A percentile compares a stretch with the other conserved stretches of the same genome.
These are phyloP conservation scores for Vidua macroura DNA, from an alignment of 2,113 vertebrate species.

Conservation along the genomic window DNA sequence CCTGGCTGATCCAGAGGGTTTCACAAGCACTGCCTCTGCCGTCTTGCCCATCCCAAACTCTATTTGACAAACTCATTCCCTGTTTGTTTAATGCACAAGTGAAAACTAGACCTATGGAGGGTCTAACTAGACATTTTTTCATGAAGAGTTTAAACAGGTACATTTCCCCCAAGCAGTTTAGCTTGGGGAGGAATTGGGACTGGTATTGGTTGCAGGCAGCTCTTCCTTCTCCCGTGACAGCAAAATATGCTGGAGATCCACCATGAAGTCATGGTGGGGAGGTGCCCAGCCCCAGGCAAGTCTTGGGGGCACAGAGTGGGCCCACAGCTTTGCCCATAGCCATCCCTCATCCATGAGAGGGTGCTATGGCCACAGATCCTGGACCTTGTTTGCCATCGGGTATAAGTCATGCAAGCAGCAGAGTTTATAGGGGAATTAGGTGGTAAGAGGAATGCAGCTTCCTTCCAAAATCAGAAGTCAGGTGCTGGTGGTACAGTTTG, in stretches of 20 bases:
- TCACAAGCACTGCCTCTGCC: neutral
- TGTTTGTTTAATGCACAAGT: neutral
- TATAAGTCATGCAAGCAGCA: neutral
- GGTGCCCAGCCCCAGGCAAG: neutral
- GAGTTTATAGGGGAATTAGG: neutral
- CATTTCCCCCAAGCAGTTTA: neutral
- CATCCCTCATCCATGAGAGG: neutral
- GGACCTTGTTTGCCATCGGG: neutral
- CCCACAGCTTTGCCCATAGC: neutral
- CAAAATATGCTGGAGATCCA: neutral
- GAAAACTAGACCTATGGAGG: neutral
- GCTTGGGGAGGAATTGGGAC: neutral
- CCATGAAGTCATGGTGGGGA: accelerated
- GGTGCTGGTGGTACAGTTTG: neutral
- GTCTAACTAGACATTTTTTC: neutral
- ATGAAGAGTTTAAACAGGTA: neutral
- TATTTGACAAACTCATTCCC: neutral
- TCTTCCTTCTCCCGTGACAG: neutral
- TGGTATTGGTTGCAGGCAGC: neutral
- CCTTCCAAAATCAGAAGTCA: neutral
- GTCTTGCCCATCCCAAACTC: neutral
- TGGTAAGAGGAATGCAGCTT: neutral
- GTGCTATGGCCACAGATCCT: neutral
- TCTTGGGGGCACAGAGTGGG: neutral
- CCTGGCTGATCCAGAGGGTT: neutral